These are phyloP conservation scores for Globodera ellingtonae DNA, from an alignment of 1,140 invertebrate species.

Conservation along the genomic window DNA sequence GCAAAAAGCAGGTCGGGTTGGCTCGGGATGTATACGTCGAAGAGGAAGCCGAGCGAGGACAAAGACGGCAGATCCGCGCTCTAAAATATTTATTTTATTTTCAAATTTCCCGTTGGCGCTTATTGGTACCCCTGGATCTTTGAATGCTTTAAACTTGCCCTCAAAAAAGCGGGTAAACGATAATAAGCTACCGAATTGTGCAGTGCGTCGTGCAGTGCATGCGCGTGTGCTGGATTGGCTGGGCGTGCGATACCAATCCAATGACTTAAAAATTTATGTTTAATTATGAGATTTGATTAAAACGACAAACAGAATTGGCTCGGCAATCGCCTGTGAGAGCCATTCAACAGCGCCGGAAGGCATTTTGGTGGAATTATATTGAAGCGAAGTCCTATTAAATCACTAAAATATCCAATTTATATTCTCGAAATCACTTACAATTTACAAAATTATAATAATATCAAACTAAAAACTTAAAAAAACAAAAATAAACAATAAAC, in stretches of 20 bases:
- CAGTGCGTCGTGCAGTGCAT: not conserved
- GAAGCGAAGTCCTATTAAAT: no score
- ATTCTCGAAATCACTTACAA: no score
- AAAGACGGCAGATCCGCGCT: not conserved
- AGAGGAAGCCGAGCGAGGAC: not conserved
- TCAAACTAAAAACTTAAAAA: no score
- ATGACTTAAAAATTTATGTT: not conserved
- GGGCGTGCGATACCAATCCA: not conserved
- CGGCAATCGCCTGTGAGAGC: not conserved
- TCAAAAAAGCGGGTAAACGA: not conserved
- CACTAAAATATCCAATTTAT: no score
- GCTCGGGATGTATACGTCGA: not conserved
- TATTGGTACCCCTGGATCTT: no score
- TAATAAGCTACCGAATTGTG: not conserved
- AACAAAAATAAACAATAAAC: no score
- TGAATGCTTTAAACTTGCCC: no score
- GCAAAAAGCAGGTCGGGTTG: not conserved
- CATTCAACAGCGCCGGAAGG: not conserved
- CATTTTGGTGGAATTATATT: not conserved
- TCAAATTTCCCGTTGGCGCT: not conserved
- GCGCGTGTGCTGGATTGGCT: not conserved
- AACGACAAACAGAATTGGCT: not conserved
- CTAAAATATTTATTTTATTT: not conserved
- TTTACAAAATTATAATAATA: no score
- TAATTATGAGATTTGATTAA: not conserved